Evolutionary conservation across 2,888 invertebrate genomes (phyloP).

Genomic region (Cremastinae sp.): DNA sequence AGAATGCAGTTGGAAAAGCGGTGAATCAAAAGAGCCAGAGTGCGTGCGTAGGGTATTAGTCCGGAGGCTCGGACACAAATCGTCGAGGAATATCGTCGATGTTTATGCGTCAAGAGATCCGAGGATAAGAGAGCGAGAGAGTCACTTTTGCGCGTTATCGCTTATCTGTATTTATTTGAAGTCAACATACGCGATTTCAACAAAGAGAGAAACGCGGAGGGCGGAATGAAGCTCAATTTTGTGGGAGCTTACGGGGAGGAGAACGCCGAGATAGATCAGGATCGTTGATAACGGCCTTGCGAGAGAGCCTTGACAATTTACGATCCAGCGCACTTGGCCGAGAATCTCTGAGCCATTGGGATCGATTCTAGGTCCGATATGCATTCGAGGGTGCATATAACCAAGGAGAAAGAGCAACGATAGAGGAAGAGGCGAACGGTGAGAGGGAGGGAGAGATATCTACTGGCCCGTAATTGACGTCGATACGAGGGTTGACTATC

Average conservation of each 20-base stretch:
- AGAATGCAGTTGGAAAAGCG: too few species aligned
- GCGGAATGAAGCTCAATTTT: conserved; percentile 29
- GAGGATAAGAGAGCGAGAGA: conserved; percentile 5
- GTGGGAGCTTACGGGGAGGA: conserved; percentile 24
- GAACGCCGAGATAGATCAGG: conserved; percentile 28
- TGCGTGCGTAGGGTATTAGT: neutral
- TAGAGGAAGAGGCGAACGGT: too few species aligned
- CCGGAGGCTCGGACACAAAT: neutral
- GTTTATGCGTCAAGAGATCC: conserved; percentile 16
- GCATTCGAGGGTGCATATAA: conserved; percentile 38
- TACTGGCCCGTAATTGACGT: conserved; percentile 49
- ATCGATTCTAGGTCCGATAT: conserved; percentile 43
- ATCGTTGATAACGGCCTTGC: conserved; percentile 27
- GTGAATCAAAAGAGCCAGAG: neutral
- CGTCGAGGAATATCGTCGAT: conserved; percentile 14
- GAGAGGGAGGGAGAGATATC: conserved; percentile 24
- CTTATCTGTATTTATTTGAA: conserved; percentile 19
- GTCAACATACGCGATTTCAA: neutral
- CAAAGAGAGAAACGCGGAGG: neutral
- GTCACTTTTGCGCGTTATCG: conserved; percentile 20
- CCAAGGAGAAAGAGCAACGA: too few species aligned
- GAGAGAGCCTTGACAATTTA: conserved; percentile 41
- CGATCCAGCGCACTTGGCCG: conserved; percentile 29
- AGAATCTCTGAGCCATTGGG: conserved; percentile 24
- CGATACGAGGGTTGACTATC: conserved; percentile 39